phyloP scores from a whole-genome alignment of 2,113 vertebrate genomes.

The Antechinus flavipes region DNA sequence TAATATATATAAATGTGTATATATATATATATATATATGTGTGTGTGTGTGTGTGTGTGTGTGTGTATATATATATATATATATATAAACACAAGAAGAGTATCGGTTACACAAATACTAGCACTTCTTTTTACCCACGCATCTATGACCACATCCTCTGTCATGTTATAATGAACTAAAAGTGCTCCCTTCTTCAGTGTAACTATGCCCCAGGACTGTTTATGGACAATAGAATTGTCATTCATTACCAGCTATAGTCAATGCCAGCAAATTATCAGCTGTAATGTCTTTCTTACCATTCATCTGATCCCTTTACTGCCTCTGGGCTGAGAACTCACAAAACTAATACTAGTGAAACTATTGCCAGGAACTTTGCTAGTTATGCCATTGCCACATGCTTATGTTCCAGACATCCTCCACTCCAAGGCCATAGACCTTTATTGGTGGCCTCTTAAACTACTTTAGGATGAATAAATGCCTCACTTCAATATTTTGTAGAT shows the following conservation, averaged over 20 bases:
- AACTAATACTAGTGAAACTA: not conserved
- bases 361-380: not conserved
- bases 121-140: not conserved
- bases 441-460: not conserved
- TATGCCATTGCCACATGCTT: not conserved
- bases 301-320: not conserved
- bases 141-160: not conserved
- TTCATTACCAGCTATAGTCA: not conserved
- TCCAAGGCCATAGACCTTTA: not conserved
- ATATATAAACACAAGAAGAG: too few relatives aligned
- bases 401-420: not conserved
- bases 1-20: too few relatives aligned
- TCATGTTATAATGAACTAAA: too few relatives aligned
- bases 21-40: too few relatives aligned
- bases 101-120: not conserved
- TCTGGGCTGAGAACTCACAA: not conserved
- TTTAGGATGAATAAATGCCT: not conserved
- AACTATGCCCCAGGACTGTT: not conserved
- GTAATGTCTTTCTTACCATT: not conserved
- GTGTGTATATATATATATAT: too few relatives aligned
- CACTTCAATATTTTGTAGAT: not conserved
- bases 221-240: not conserved
- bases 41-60: too few relatives aligned
- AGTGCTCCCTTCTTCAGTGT: too few relatives aligned
- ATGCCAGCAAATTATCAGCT: not conserved